These are phyloP conservation scores for Mallateleia sp. DNA, from an alignment of 2,888 invertebrate species.

Conservation along the genomic window DNA sequence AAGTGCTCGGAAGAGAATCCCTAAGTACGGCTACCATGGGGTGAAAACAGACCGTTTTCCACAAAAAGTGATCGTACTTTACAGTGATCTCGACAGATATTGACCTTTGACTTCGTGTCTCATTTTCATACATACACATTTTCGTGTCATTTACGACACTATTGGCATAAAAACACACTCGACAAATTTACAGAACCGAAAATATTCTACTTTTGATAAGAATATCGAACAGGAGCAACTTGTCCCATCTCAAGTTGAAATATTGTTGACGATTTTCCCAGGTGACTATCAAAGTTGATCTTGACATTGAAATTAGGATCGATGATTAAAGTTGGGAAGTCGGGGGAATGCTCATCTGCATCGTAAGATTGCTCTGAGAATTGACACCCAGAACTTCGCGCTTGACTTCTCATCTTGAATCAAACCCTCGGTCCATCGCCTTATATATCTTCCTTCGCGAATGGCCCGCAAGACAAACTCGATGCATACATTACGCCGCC, in stretches of 20 bases:
- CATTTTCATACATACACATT: constrained; percentile 86
- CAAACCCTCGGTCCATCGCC: constrained; percentile 82
- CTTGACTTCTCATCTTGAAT: constrained; percentile 84
- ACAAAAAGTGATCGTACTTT: constrained; percentile 81
- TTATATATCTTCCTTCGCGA: constrained; percentile 82
- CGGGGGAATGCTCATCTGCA: constrained; percentile 88
- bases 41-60: constrained; percentile 68
- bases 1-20: constrained; percentile 40
- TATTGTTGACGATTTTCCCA: constrained; percentile 20
- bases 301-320: constrained; percentile 64
- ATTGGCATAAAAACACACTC: constrained; percentile 41
- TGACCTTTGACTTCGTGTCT: constrained; percentile 83
- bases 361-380: constrained; percentile 89
- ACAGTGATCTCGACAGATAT: constrained; percentile 85
- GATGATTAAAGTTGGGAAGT: constrained; percentile 71
- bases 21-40: constrained; percentile 48
- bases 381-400: constrained; percentile 87
- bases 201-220: background rate
- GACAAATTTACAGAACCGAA: background rate
- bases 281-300: constrained; percentile 59
- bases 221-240: background rate
- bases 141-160: constrained; percentile 79
- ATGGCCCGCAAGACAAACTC: constrained; percentile 87
- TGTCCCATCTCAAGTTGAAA: background rate
- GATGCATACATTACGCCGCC: constrained; percentile 89